Evolutionary conservation across 2,888 invertebrate genomes (phyloP), one percentile per base, ranked within the genome.

Genomic region (Oscheius onirici): DNA sequence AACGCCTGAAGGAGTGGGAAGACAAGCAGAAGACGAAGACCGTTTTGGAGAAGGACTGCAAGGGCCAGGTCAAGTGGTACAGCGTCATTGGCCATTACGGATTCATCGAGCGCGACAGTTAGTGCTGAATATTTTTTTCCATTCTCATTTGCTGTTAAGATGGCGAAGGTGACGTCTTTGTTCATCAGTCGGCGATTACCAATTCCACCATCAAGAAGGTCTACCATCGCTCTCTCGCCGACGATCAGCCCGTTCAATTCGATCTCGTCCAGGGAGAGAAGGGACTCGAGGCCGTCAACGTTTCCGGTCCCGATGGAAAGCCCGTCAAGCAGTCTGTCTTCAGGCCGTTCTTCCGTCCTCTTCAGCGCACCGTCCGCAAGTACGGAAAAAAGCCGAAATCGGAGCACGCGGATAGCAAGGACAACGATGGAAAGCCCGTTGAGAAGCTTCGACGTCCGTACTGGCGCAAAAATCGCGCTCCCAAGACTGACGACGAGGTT

Each of bases 131-230:
- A n/a, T 34, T 34, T 3, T 34, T 34, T 34, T 34, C 34, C 8
- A 34, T 8, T 34, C 34, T 8, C 34, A 34, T 34, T 34, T 34
- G n/a, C n/a, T n/a, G 95, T 89, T 94, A 95, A 91, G 97, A 97
- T 91, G 97, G 95, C 88, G 95, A 95, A 91, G 96, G 96, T 91
- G 97, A 97, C 91, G 95, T 97, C 84, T 97, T 97, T 91, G 97
- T 97, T 88, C 97, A 97, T 91, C 96, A 96, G 71, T 77, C 73
- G 28, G 76, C 78, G 26, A 83, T 80, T 44, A 34, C 75, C 57
- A 75, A 74, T 28, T 78, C 78, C 0, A 51, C 43, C 41, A 80
- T 76, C 26, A 71, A 75, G 65, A 75, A 80, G 89, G 97, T 97
- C 91, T 94, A 94, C 89, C 95, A 97, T 89, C 93, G 97, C 89